Base-by-base conservation (phyloP, 2,113 vertebrate species). In the Oenanthe oenanthe region DNA sequence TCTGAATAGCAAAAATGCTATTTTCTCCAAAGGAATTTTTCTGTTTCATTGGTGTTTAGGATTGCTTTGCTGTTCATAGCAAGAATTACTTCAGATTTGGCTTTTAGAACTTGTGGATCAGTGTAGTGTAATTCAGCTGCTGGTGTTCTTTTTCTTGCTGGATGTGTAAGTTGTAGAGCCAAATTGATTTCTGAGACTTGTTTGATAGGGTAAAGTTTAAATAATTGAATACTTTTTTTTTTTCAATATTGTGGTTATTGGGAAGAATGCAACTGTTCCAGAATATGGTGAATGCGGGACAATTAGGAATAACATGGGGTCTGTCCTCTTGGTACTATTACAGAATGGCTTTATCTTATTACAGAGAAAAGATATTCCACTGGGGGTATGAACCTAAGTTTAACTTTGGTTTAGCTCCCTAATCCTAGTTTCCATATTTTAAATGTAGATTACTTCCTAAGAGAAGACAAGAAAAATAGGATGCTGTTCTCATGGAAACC, bases 401-500 rank as follows among this genome's bases (percentile, higher is more conserved):
- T 76, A 83, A 88, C 62, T 95, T 79, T 24, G 53, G 72, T 95
- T 97, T 92, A 93, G 89, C 29, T 78, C 66, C 48, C 42, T 91
- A 88, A 50, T 91, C 86, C 56, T 73, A 45, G 71, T 95, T 97
- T 97, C 84, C 63, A 6, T 92, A 76, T 90, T 96, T 93, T 93
- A 95, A 84, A 89, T 87, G 95, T 88, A 97, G 95, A 97, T 95
- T 89, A 84, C 86, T 97, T 97, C 88, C 93, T 84, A 17, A 93
- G 88, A 93, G 93, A 80, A 92, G 93, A 77, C 88, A 91, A 94
- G 92, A 92, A 96, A 96, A 96, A 75, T 95, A 85, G 73, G 89
- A 93, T 95, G 93, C 7, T 84, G 95, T 96, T 93, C 89, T 96
- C 95, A 97, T 96, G 88, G 95, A 97, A 78, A 96, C 97, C 93